Percentiles rank a stretch among this genome's conserved stretches.
Conservation (phyloP, 2,113 vertebrate species). For the Mirounga angustirostris region DNA sequence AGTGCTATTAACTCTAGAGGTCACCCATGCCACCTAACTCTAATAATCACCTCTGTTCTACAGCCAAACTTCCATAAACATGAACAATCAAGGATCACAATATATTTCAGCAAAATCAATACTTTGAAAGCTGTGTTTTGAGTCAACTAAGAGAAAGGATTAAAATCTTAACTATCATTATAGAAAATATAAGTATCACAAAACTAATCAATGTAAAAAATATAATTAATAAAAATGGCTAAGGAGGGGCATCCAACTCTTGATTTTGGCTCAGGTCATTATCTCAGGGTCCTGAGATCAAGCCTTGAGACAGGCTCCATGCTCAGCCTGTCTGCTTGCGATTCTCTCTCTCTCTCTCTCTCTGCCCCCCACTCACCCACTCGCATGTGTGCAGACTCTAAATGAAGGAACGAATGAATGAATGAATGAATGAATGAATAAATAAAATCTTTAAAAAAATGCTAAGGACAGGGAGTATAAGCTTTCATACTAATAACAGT, state of each 20-base stretch:
- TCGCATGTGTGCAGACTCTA: background rate
- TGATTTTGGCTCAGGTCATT: background rate
- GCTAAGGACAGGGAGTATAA: background rate
- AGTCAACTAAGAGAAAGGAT: background rate
- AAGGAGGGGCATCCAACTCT: background rate
- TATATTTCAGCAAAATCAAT: background rate
- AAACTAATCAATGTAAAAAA: constrained; percentile 18
- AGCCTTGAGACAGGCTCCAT: background rate
- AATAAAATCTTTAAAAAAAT: constrained; percentile 1
- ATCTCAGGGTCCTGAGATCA: background rate
- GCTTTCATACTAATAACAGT: background rate
- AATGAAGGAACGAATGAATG: no score
- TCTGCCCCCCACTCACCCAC: background rate
- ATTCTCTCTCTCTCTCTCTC: background rate
- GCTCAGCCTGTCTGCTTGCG: background rate
- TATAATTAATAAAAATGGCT: constrained; percentile 41
- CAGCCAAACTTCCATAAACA: background rate
- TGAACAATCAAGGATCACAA: background rate
- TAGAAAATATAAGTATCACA: constrained; percentile 25
- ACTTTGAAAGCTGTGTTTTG: background rate
- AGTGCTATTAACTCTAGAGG: background rate
- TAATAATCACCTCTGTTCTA: background rate
- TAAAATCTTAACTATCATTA: constrained; percentile 31
- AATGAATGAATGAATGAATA: no score
- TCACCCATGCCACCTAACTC: background rate